Evolutionary conservation across 2,113 vertebrate genomes (phyloP).

Genomic region (Cryptotis parvus): DNA sequence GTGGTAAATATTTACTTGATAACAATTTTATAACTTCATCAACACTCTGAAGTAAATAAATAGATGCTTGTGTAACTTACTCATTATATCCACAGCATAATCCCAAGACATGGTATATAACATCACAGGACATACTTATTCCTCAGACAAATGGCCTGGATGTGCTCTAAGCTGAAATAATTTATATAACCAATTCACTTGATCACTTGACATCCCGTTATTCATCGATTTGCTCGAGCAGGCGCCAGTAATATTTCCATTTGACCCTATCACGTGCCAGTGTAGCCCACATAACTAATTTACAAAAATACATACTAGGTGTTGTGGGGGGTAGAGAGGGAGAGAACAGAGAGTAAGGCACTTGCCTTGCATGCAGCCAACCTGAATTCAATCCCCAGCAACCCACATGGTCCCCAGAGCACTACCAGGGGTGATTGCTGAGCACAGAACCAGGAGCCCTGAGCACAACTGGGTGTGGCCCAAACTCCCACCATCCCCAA

Average conservation of each 20-base stretch:
- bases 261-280: no score
- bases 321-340: not conserved
- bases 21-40: conserved; percentile 33
- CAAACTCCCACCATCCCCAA: no score
- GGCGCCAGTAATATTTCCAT: no score
- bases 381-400: no score
- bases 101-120: not conserved
- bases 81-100: not conserved
- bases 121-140: not conserved
- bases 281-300: not conserved
- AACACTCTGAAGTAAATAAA: not conserved
- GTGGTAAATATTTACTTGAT: not conserved
- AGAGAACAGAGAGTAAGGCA: not conserved
- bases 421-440: not conserved
- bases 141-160: not conserved
- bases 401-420: no score
- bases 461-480: no score
- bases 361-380: not conserved
- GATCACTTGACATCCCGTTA: no score
- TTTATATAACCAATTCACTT: not conserved
- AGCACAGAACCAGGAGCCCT: not conserved
- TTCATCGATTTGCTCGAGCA: no score
- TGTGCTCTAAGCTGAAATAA: not conserved
- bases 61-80: not conserved
- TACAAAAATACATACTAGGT: not conserved